A percentile compares a stretch with the other conserved stretches of the same genome.
Conservation (phyloP, 2,113 vertebrate species). For the Phylloscopus trochiloides region DNA sequence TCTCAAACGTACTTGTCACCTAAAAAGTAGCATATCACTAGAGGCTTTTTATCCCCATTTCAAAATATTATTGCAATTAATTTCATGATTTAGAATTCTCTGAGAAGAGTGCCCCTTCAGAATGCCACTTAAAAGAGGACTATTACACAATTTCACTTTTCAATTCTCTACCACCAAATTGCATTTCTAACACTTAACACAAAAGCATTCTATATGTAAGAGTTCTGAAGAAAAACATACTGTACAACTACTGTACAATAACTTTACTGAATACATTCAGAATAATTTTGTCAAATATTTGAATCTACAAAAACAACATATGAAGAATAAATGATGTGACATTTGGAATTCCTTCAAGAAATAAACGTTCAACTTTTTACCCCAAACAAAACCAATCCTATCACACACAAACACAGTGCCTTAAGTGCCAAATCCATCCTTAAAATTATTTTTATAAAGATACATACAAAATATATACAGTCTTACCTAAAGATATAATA, state of each 20-base stretch:
- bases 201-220: background rate
- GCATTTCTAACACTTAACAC: background rate
- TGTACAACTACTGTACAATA: background rate
- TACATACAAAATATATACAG: background rate
- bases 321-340: background rate
- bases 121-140: background rate
- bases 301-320: background rate
- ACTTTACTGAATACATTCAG: background rate
- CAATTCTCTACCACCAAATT: background rate
- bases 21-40: background rate
- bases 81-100: background rate
- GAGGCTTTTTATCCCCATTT: background rate
- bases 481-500: background rate
- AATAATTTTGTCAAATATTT: background rate
- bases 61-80: background rate
- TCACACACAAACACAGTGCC: background rate
- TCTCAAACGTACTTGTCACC: background rate
- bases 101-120: background rate
- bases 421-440: background rate
- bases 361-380: background rate
- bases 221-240: background rate
- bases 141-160: background rate
- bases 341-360: conserved; percentile 1
- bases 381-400: background rate
- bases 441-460: background rate